Evolutionary conservation across 1,140 invertebrate species (phyloP).

Genomic region (Probaryconus sp.): DNA sequence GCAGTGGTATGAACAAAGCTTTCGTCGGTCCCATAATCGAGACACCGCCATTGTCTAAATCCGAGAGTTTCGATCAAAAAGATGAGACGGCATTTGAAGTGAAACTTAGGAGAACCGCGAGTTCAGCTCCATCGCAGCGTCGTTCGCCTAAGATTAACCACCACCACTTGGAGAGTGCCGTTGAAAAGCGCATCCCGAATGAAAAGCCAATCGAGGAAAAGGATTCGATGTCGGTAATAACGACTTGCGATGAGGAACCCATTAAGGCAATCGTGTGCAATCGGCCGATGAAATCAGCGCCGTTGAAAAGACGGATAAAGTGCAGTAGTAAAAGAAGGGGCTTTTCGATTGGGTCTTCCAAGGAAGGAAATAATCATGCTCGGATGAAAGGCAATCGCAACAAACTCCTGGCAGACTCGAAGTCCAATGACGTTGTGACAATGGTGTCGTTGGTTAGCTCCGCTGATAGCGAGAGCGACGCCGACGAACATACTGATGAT

Average conservation of each 20-base stretch:
- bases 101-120: slow-evolving; percentile 59
- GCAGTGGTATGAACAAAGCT: slow-evolving; percentile 67
- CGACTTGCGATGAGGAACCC: slow-evolving; percentile 26
- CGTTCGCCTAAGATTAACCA: too few species aligned
- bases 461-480: slow-evolving; percentile 78
- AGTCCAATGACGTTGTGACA: slow-evolving; percentile 76
- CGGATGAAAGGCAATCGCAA: slow-evolving; percentile 30
- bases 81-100: background rate
- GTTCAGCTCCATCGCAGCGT: slow-evolving; percentile 69
- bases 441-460: slow-evolving; percentile 80
- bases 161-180: too few species aligned
- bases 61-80: background rate
- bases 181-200: slow-evolving; percentile 8
- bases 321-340: slow-evolving; percentile 66
- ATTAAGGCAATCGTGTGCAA: slow-evolving; percentile 24
- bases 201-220: slow-evolving; percentile 43
- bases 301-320: slow-evolving; percentile 69
- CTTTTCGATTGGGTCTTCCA: slow-evolving; percentile 29
- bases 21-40: slow-evolving; percentile 62
- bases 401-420: slow-evolving; percentile 42
- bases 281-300: slow-evolving; percentile 70
- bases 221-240: slow-evolving; percentile 18
- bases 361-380: slow-evolving; percentile 45
- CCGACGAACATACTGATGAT: slow-evolving; percentile 70
- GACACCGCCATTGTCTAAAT: slow-evolving; percentile 31